These are phyloP conservation scores for Lycaena phlaeas DNA, from an alignment of 2,888 invertebrate genomes.

Conservation along the genomic window DNA sequence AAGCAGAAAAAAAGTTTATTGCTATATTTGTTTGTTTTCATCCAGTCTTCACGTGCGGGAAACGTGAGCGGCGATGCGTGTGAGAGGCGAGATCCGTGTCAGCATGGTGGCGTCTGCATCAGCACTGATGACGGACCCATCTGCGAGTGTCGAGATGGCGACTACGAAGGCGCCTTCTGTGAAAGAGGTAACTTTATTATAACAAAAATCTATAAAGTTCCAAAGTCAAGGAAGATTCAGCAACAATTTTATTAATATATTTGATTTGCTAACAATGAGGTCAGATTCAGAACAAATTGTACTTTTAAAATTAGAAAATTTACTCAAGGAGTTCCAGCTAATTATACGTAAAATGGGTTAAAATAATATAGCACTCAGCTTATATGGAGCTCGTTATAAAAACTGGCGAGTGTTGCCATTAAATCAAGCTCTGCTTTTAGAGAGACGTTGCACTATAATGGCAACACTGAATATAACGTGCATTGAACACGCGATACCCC, in stretches of 20 bases:
- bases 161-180: constrained; percentile 94
- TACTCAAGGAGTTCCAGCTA: constrained; percentile 2
- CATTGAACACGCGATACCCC: constrained; percentile 16
- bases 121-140: constrained; percentile 95
- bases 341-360: constrained; percentile 3
- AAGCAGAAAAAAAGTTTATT: no score
- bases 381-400: constrained; percentile 9
- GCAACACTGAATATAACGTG: constrained; percentile 17
- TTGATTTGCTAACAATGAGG: no score
- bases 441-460: constrained; percentile 17
- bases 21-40: constrained; percentile 24
- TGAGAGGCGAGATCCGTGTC: constrained; percentile 91
- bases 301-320: neutral
- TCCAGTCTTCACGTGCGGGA: constrained; percentile 74
- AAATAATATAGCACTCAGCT: constrained; percentile 2
- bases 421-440: constrained; percentile 16
- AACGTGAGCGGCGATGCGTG: constrained; percentile 89
- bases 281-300: no score
- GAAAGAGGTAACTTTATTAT: constrained; percentile 92
- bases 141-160: constrained; percentile 94
- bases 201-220: no score
- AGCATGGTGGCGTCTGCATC: constrained; percentile 96
- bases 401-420: constrained; percentile 14
- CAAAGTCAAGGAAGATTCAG: no score
- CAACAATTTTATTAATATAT: neutral